phyloP scores from a whole-genome alignment of 2,888 invertebrate species.

The Mongoloraphidia duomilia region DNA sequence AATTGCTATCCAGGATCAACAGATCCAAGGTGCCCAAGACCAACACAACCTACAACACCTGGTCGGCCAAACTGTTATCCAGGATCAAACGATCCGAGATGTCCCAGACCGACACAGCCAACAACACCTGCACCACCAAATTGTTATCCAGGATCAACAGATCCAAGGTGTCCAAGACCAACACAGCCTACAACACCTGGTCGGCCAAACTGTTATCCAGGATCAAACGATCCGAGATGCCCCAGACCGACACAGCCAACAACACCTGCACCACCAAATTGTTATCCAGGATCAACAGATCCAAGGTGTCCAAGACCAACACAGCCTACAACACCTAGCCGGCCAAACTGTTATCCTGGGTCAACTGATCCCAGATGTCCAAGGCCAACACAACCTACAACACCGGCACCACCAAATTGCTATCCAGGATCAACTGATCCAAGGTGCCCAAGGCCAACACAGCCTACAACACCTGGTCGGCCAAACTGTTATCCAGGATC shows the following conservation, averaged over 20 bases:
- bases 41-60: conserved; percentile 20
- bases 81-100: conserved; percentile 21
- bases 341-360: conserved; percentile 27
- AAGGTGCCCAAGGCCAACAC: conserved; percentile 14
- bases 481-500: conserved; percentile 24
- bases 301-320: conserved; percentile 16
- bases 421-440: conserved; percentile 16
- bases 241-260: conserved; percentile 10
- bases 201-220: conserved; percentile 20
- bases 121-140: conserved; percentile 17
- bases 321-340: conserved; percentile 20
- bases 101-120: conserved; percentile 16
- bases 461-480: conserved; percentile 11
- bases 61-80: conserved; percentile 18
- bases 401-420: conserved; percentile 13
- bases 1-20: conserved; percentile 25
- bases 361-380: conserved; percentile 25
- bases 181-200: conserved; percentile 5
- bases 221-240: conserved; percentile 19
- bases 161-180: conserved; percentile 16
- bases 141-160: conserved; percentile 19
- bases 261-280: conserved; percentile 14
- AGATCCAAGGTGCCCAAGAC: conserved; percentile 25
- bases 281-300: conserved; percentile 18
- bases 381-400: conserved; percentile 7